Conservation (phyloP, 2,113 vertebrate species). For the Neotoma lepida region DNA sequence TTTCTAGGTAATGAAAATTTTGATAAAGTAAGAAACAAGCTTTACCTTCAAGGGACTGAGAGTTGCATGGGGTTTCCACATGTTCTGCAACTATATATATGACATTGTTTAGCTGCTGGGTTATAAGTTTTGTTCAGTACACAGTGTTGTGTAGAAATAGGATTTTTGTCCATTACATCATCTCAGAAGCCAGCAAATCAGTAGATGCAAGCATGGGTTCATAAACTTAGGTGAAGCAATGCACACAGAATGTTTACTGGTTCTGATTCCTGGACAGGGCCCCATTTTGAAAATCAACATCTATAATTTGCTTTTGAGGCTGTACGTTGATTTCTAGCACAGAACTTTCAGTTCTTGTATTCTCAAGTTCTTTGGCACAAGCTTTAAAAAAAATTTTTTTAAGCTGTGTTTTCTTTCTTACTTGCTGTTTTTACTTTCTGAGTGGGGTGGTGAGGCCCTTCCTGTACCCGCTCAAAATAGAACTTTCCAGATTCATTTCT, state of each 20-base stretch:
- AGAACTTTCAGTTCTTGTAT: slow-evolving; percentile 45
- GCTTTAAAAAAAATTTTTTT: not conserved
- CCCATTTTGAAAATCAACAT: not conserved
- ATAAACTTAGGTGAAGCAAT: not conserved
- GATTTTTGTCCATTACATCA: not conserved
- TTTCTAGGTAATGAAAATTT: not conserved
- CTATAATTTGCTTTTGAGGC: not conserved
- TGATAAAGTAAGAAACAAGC: not conserved
- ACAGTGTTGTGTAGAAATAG: not conserved
- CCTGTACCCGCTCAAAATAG: slow-evolving; percentile 56
- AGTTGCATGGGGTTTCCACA: not conserved
- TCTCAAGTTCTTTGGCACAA: not conserved
- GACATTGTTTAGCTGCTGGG: not conserved
- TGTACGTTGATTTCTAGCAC: slow-evolving; percentile 29
- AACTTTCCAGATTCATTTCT: slow-evolving; percentile 53
- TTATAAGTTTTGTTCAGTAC: not conserved
- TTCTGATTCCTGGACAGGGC: not conserved
- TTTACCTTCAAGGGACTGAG: not conserved
- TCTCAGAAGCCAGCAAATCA: not conserved
- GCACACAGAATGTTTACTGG: not conserved
- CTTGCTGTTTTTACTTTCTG: slow-evolving; percentile 63
- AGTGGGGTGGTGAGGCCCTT: slow-evolving; percentile 3
- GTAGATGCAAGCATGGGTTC: not conserved
- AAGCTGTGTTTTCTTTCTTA: slow-evolving; percentile 30
- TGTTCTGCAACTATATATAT: not conserved